Percentiles rank a stretch among this genome's conserved stretches.
Conservation (phyloP, 2,113 vertebrate species). For the Beaufortia kweichowensis region DNA sequence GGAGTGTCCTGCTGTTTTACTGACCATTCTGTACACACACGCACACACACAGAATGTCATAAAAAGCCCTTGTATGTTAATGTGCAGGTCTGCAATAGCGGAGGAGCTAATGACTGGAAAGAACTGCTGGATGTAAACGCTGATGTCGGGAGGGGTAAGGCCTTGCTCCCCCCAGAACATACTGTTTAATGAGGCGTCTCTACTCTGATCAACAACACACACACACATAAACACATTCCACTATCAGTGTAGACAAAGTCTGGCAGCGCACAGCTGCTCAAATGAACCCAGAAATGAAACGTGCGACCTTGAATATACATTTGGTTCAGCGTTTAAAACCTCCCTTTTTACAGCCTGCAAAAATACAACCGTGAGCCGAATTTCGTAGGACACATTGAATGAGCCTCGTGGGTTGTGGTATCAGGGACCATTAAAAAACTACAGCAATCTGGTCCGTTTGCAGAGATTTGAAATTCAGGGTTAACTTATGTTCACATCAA, state of each 20-base stretch:
- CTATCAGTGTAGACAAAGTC: conserved; percentile 26
- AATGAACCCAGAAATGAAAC: conserved; percentile 34
- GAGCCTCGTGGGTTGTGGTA: neutral
- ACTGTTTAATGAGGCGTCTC: conserved; percentile 49
- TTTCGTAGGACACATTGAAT: neutral
- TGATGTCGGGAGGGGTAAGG: conserved; percentile 35
- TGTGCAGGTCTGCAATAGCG: conserved; percentile 32
- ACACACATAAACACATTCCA: conserved; percentile 11
- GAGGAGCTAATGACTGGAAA: conserved; percentile 48
- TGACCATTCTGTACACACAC: conserved; percentile 30
- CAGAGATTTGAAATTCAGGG: no score
- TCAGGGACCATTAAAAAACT: conserved; percentile 16
- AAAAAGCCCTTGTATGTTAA: conserved; percentile 48
- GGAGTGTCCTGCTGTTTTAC: conserved; percentile 32
- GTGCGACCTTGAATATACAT: conserved; percentile 15
- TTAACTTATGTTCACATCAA: no score
- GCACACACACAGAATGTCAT: conserved; percentile 13
- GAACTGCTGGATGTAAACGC: conserved; percentile 22
- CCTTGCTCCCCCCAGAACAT: conserved; percentile 20
- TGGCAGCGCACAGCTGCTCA: conserved; percentile 42
- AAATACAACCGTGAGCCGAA: neutral
- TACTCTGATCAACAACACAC: conserved; percentile 20
- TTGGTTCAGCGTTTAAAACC: conserved; percentile 2
- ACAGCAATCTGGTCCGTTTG: neutral
- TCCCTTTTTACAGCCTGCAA: conserved; percentile 1